Evolutionary conservation across 2,113 vertebrate species (phyloP).

Genomic region (Tor tambroides): DNA sequence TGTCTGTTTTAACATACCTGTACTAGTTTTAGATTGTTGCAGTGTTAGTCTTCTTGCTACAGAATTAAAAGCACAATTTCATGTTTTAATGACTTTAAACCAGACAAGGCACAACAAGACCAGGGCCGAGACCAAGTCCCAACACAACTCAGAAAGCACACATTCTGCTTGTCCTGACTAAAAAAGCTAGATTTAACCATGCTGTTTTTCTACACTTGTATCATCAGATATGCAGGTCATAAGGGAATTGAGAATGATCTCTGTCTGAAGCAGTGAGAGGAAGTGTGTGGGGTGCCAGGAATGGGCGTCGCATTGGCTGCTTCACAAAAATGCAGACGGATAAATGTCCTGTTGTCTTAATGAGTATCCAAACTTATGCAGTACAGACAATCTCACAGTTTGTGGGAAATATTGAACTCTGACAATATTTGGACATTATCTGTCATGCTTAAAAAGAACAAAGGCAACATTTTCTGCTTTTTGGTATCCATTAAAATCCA

Average conservation of each 20-base stretch:
- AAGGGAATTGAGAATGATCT: conserved; percentile 17
- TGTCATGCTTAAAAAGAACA: too few species aligned
- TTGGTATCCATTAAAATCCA: not conserved
- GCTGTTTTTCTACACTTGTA: not conserved
- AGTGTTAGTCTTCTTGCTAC: not conserved
- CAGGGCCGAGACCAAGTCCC: not conserved
- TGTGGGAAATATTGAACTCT: not conserved
- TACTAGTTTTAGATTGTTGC: not conserved
- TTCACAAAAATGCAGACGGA: not conserved
- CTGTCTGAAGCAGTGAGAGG: conserved; percentile 7
- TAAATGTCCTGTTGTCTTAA: not conserved
- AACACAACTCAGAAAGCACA: not conserved
- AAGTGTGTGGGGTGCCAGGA: conserved; percentile 12
- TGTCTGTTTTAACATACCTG: not conserved
- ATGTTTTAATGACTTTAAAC: not conserved
- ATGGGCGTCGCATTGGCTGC: not conserved
- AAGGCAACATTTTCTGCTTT: not conserved
- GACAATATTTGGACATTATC: too few species aligned
- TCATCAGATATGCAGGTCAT: conserved; percentile 35
- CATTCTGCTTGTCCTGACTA: not conserved
- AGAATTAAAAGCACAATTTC: not conserved
- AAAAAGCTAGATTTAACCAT: not conserved
- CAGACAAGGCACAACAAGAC: not conserved
- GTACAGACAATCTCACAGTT: not conserved
- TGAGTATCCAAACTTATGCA: not conserved